Percentiles rank a stretch among this genome's conserved stretches.
phyloP scores from a whole-genome alignment of 2,888 invertebrate species.

The Lasius platythorax region DNA sequence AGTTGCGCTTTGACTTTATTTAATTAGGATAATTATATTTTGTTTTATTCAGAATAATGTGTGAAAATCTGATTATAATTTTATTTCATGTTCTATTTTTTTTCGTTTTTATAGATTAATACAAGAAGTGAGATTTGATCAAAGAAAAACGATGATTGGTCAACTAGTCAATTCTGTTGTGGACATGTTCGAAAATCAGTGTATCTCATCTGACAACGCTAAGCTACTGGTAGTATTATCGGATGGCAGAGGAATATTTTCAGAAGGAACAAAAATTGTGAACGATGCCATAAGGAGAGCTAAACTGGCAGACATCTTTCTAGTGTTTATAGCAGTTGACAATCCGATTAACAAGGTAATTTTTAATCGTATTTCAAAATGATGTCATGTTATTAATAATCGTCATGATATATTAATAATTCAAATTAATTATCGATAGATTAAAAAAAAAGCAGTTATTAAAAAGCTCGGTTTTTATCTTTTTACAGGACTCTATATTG shows the following conservation, averaged over 20 bases:
- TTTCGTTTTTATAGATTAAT: constrained; percentile 87
- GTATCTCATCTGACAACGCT: constrained; percentile 89
- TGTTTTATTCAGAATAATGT: background rate
- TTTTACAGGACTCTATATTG: constrained; percentile 93
- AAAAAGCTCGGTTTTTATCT: background rate
- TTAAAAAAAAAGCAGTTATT: background rate
- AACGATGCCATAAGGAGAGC: constrained; percentile 93
- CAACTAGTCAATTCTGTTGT: constrained; percentile 93
- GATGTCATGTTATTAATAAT: constrained; percentile 14
- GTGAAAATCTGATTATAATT: background rate
- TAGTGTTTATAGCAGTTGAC: constrained; percentile 98
- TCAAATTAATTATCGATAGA: background rate
- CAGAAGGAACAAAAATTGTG: constrained; percentile 93
- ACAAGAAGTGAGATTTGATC: constrained; percentile 94
- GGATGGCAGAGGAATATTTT: constrained; percentile 97
- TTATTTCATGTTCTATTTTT: background rate
- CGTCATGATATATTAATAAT: background rate
- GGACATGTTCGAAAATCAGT: constrained; percentile 88
- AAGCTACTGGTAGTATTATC: constrained; percentile 97
- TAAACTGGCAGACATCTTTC: constrained; percentile 94
- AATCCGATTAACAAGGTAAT: constrained; percentile 95
- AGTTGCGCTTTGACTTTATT: background rate
- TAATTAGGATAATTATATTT: background rate
- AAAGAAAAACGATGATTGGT: constrained; percentile 95
- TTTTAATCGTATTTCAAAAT: constrained; percentile 20